Percentiles rank a stretch among this genome's conserved stretches.
phyloP scores from a whole-genome alignment of 1,140 invertebrate species.

The Geopemphigus sp. region DNA sequence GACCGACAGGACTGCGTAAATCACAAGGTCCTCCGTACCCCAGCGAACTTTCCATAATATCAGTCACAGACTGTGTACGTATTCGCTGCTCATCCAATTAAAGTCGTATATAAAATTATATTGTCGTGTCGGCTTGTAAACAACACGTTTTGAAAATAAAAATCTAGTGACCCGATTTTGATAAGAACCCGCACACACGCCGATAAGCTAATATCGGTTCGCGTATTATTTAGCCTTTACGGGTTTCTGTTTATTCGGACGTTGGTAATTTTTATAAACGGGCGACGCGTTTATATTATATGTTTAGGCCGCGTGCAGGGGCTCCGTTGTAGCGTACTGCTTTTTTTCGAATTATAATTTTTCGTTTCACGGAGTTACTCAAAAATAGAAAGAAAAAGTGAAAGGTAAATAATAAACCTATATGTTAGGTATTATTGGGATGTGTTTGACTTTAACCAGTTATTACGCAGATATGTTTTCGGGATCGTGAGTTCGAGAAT shows the following conservation, averaged over 20 bases:
- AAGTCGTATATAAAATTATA: not conserved
- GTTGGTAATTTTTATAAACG: no score
- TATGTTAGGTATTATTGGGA: no score
- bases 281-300: no score
- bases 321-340: not conserved
- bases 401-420: no score
- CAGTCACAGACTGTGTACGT: not conserved
- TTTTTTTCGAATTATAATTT: no score
- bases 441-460: no score
- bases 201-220: constrained; percentile 2
- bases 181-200: not conserved
- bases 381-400: no score
- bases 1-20: not conserved
- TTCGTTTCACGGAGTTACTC: no score
- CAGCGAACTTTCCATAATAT: not conserved
- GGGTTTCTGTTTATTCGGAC: not conserved
- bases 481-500: no score
- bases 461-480: no score
- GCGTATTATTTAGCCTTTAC: not conserved
- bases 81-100: constrained; percentile 17
- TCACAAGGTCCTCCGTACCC: not conserved
- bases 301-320: no score
- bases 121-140: not conserved
- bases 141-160: constrained; percentile 11
- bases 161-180: not conserved